Conservation (phyloP, 2,888 invertebrate species). For the Acanthosoma haemorrhoidale region DNA sequence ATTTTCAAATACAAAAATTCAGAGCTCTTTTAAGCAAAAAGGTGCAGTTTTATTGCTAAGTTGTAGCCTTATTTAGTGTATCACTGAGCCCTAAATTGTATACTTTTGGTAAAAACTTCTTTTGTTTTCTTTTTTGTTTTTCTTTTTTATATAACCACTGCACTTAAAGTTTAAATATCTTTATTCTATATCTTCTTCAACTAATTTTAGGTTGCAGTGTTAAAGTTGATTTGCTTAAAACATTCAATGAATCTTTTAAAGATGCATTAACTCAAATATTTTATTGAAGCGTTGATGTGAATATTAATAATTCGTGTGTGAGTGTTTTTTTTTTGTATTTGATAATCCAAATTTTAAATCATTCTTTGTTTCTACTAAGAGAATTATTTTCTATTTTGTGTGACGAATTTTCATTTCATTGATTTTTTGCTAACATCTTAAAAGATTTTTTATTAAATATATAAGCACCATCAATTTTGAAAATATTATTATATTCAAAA, state of each 20-base stretch:
- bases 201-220: slow-evolving; percentile 14
- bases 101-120: neutral
- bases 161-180: slow-evolving; percentile 16
- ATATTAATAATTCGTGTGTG: slow-evolving; percentile 11
- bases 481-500: no score
- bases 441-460: no score
- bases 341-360: neutral
- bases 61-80: slow-evolving; percentile 9
- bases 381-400: no score
- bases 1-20: no score
- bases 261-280: neutral
- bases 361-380: no score
- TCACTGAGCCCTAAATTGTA: neutral
- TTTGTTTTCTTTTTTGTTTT: no score
- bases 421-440: no score
- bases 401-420: no score
- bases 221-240: slow-evolving; percentile 1
- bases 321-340: neutral
- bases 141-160: no score
- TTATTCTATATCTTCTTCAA: slow-evolving; percentile 19
- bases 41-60: slow-evolving; percentile 53
- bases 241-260: neutral
- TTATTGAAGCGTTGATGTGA: slow-evolving; percentile 13
- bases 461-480: no score
- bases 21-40: slow-evolving; percentile 43